Percentiles rank a stretch among this genome's conserved stretches.
Conservation (phyloP, 2,113 vertebrate species). For the Microtus ochrogaster region DNA sequence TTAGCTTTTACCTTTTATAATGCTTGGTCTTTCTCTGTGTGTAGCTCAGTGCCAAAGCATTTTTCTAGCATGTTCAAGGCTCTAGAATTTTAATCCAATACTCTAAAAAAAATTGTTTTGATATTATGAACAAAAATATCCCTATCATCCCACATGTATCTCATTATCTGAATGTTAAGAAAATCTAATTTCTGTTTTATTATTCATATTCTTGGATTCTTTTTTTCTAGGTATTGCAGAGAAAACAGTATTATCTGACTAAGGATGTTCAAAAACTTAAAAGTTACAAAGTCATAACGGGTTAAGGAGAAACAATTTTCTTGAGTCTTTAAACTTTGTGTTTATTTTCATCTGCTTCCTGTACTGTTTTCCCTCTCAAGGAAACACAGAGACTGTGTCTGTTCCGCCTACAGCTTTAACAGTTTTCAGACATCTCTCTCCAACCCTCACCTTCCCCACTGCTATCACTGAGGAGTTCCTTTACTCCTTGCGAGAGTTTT, state of each 20-base stretch:
- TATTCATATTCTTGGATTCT: neutral
- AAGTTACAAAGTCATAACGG: neutral
- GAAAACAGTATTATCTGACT: neutral
- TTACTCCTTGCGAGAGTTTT: constrained; percentile 67
- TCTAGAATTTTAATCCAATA: neutral
- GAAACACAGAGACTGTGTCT: neutral
- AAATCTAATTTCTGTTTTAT: neutral
- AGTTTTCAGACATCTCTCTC: neutral
- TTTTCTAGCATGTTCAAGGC: neutral
- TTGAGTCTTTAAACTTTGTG: neutral
- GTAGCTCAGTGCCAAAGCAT: neutral
- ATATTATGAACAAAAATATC: neutral
- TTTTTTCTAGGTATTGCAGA: neutral
- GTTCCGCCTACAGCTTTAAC: neutral
- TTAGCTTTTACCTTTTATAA: neutral
- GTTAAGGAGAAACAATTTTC: neutral
- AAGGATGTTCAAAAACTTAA: constrained; percentile 18
- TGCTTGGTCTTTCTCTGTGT: neutral
- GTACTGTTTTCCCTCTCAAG: neutral
- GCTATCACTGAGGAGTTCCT: neutral
- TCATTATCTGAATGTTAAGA: neutral
- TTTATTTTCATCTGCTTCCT: neutral
- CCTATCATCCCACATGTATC: neutral
- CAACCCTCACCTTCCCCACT: neutral
- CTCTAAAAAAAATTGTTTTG: neutral